These are phyloP conservation scores for Syngnathoides biaculeatus DNA, from an alignment of 2,113 vertebrate genomes.

Conservation along the genomic window DNA sequence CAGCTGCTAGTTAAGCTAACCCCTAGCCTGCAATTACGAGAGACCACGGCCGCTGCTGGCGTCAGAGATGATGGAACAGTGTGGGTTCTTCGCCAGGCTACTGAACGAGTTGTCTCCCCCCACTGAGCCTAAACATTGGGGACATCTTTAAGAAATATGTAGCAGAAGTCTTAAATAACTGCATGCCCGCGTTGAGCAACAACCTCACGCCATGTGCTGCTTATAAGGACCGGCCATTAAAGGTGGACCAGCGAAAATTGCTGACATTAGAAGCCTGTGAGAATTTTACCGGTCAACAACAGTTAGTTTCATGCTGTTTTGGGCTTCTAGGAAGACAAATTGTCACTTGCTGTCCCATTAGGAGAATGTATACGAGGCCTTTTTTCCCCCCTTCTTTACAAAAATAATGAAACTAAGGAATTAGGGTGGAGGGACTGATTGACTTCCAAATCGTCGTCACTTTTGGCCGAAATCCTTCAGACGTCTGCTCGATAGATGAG, in stretches of 20 bases:
- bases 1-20: conserved; percentile 8
- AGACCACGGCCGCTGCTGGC: conserved; percentile 2
- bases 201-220: neutral
- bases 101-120: neutral
- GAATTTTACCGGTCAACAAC: neutral
- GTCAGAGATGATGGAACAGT: conserved; percentile 8
- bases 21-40: conserved; percentile 5
- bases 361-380: neutral
- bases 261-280: neutral
- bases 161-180: neutral
- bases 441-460: neutral
- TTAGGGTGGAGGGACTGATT: neutral
- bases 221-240: neutral
- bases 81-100: neutral
- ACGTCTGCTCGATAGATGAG: neutral
- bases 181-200: neutral
- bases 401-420: neutral
- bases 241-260: neutral
- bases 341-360: neutral
- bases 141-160: neutral
- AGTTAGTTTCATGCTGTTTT: neutral
- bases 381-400: no score
- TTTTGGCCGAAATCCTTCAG: neutral
- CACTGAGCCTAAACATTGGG: neutral
- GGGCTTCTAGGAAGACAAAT: neutral